Evolutionary conservation across 1,140 invertebrate genomes (phyloP).

Genomic region (Battus philenor): DNA sequence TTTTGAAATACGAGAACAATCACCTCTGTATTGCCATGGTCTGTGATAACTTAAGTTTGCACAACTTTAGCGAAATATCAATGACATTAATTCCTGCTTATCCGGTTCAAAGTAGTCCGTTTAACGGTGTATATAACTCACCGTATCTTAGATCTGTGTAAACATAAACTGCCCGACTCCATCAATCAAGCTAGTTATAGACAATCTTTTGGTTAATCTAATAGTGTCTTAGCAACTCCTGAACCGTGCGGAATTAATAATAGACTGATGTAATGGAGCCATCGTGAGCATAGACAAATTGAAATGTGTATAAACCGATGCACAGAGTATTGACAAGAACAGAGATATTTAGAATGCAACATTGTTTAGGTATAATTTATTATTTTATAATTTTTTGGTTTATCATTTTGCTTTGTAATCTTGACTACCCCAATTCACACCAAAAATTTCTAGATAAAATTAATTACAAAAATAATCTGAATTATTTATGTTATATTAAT

Average conservation of each 20-base stretch:
- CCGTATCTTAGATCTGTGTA: constrained; percentile 12
- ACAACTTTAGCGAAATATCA: too few relatives aligned
- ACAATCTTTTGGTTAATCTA: constrained; percentile 12
- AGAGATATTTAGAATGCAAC: not conserved
- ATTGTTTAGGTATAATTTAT: too few relatives aligned
- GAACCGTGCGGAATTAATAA: constrained; percentile 11
- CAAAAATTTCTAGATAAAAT: too few relatives aligned
- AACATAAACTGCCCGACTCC: constrained; percentile 1
- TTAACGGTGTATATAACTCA: constrained; percentile 1
- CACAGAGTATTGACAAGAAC: constrained; percentile 1
- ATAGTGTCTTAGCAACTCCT: constrained; percentile 14
- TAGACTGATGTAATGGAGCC: constrained; percentile 7
- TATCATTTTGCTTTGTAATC: too few relatives aligned
- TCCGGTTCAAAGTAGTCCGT: constrained; percentile 1
- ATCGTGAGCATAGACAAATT: constrained; percentile 9
- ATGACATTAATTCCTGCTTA: not conserved
- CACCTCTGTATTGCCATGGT: too few relatives aligned
- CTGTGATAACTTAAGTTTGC: too few relatives aligned
- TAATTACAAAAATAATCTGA: too few relatives aligned
- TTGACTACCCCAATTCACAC: too few relatives aligned
- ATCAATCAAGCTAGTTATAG: constrained; percentile 12
- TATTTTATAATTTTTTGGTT: too few relatives aligned
- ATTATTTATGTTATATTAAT: too few relatives aligned
- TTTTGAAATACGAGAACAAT: too few relatives aligned
- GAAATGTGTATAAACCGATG: constrained; percentile 5